These are phyloP conservation scores for Enteromius mattozi DNA, from an alignment of 2,797 vertebrate genomes.

Conservation along the genomic window DNA sequence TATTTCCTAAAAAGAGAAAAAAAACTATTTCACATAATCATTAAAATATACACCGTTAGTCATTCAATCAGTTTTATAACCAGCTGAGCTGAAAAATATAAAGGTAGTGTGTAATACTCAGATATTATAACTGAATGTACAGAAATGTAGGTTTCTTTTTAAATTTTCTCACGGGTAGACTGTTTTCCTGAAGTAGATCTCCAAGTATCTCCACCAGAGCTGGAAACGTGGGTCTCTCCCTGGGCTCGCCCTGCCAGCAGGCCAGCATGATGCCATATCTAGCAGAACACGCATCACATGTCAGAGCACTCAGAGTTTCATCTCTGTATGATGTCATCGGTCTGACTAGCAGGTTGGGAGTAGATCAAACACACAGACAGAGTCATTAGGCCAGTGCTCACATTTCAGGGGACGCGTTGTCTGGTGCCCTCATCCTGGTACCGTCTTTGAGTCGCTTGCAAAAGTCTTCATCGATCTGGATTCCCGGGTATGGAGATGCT, in stretches of 20 bases:
- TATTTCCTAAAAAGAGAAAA: constrained; percentile 66
- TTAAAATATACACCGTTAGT: neutral
- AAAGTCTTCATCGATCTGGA: constrained; percentile 98
- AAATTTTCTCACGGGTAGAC: constrained; percentile 81
- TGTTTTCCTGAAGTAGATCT: constrained; percentile 91
- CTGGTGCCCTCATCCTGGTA: constrained; percentile 94
- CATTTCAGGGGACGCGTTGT: constrained; percentile 95
- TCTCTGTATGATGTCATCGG: neutral
- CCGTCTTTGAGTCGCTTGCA: constrained; percentile 92
- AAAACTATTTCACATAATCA: neutral
- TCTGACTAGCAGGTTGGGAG: neutral
- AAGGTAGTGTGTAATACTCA: neutral
- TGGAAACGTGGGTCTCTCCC: constrained; percentile 90
- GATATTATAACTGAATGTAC: neutral
- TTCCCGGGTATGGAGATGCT: constrained; percentile 95
- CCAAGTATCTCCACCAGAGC: constrained; percentile 93
- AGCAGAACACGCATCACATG: constrained; percentile 67
- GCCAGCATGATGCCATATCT: constrained; percentile 97
- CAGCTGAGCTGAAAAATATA: neutral
- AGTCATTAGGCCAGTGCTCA: constrained; percentile 69
- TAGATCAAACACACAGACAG: neutral
- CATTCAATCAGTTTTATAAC: neutral
- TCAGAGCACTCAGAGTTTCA: neutral
- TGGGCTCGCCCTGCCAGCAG: constrained; percentile 96
- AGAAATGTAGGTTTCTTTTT: neutral